A percentile compares a stretch with the other conserved stretches of the same genome.
Conservation (phyloP, 2,888 invertebrate species). For the Phragmatobia fuliginosa region DNA sequence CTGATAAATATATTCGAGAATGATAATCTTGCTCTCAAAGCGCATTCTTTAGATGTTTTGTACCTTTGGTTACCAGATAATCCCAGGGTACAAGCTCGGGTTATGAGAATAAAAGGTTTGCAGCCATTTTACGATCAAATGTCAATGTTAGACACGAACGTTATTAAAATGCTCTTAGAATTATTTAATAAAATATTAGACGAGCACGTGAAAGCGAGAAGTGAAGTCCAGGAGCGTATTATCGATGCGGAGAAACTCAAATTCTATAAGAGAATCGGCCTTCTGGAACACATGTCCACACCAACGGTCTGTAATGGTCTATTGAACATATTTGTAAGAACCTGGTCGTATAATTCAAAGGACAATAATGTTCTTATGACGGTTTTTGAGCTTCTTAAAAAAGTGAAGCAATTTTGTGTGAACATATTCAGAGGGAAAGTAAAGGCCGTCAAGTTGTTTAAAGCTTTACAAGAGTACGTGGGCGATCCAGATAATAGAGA, state of each 20-base stretch:
- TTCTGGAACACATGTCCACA: constrained; percentile 69
- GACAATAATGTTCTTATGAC: constrained; percentile 54
- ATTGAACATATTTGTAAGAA: constrained; percentile 62
- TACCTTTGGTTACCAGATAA: constrained; percentile 71
- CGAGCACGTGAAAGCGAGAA: constrained; percentile 67
- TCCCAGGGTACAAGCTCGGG: constrained; percentile 68
- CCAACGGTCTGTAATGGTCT: constrained; percentile 68
- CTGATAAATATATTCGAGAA: constrained; percentile 71
- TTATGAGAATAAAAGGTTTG: constrained; percentile 74
- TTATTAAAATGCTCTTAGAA: constrained; percentile 61
- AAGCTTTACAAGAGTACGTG: constrained; percentile 55
- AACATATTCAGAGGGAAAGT: constrained; percentile 56
- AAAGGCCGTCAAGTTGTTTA: constrained; percentile 59
- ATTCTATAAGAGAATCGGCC: constrained; percentile 70
- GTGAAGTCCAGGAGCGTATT: constrained; percentile 46
- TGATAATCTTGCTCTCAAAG: constrained; percentile 65
- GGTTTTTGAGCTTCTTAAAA: constrained; percentile 64
- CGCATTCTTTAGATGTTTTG: constrained; percentile 66
- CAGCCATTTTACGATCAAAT: constrained; percentile 74
- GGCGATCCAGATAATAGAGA: constrained; percentile 48
- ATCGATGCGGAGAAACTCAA: constrained; percentile 55
- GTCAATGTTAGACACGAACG: constrained; percentile 59
- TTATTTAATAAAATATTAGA: constrained; percentile 72
- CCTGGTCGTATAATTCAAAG: constrained; percentile 53
- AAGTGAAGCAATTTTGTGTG: constrained; percentile 66